These are phyloP conservation scores for Umimayanthus kanabou DNA, from an alignment of 92 coral and sea anemone genomes.

Conservation along the genomic window DNA sequence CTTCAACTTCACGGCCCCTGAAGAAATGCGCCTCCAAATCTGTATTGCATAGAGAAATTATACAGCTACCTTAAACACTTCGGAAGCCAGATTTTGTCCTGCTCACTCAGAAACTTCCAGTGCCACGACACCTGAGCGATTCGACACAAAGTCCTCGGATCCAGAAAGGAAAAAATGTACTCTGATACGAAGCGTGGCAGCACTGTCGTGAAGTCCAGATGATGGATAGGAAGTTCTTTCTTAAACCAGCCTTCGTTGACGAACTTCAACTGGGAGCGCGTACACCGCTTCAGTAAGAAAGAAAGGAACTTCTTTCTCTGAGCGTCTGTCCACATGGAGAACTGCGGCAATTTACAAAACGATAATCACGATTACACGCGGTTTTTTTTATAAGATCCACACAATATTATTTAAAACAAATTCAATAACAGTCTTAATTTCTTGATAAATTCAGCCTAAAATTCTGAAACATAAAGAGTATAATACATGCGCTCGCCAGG, in stretches of 20 bases:
- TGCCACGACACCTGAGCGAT: conserved; percentile 93
- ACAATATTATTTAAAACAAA: no score
- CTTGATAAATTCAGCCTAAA: no score
- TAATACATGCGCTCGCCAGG: no score
- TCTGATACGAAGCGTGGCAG: conserved; percentile 83
- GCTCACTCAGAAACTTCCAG: conserved; percentile 92
- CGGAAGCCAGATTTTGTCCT: conserved; percentile 90
- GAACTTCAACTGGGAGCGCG: conserved; percentile 78
- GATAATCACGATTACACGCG: background rate
- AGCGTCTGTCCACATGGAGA: conserved; percentile 93
- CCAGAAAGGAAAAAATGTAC: conserved; percentile 83
- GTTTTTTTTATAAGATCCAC: no score
- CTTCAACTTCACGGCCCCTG: no score
- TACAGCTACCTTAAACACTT: conserved; percentile 63
- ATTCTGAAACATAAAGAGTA: no score
- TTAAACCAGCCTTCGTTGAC: conserved; percentile 79
- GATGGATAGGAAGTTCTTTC: conserved; percentile 73
- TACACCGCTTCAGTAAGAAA: conserved; percentile 78
- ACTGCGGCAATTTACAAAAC: conserved; percentile 55
- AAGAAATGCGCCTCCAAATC: no score
- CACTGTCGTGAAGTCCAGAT: conserved; percentile 81
- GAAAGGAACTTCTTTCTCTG: conserved; percentile 88
- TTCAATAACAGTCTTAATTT: no score
- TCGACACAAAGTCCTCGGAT: conserved; percentile 92
- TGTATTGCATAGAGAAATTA: background rate